These are phyloP conservation scores for Taurulus bubalis DNA, from an alignment of 2,113 vertebrate genomes.

Conservation along the genomic window DNA sequence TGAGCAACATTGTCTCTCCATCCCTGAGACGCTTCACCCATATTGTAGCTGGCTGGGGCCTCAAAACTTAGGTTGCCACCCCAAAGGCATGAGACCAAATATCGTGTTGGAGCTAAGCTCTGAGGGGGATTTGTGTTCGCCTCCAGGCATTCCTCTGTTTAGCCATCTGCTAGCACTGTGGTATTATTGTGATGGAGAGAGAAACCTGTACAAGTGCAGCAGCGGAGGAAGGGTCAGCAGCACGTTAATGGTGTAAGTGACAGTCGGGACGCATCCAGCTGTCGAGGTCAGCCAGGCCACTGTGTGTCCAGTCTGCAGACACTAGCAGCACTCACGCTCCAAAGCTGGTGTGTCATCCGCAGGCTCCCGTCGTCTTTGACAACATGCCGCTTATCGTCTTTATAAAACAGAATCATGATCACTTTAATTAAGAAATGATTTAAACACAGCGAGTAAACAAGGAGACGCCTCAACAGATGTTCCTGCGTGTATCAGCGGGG, in stretches of 20 bases:
- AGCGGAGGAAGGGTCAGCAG: not conserved
- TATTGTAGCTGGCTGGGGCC: not conserved
- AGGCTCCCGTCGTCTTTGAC: not conserved
- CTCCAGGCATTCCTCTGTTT: too few relatives aligned
- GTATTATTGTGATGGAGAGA: too few relatives aligned
- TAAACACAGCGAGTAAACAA: not conserved
- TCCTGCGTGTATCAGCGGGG: not conserved
- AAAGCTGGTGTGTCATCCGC: not conserved
- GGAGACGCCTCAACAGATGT: not conserved
- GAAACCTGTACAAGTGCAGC: not conserved
- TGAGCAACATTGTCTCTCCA: too few relatives aligned
- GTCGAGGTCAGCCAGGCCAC: not conserved
- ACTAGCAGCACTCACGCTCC: not conserved
- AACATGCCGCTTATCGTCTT: not conserved
- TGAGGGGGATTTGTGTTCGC: not conserved
- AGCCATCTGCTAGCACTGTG: too few relatives aligned
- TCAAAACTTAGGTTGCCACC: not conserved
- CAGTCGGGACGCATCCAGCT: conserved; percentile 8
- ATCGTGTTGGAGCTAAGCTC: not conserved
- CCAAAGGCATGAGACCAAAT: not conserved
- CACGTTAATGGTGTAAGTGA: not conserved
- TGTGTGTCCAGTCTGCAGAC: not conserved
- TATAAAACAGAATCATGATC: not conserved
- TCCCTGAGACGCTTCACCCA: too few relatives aligned
- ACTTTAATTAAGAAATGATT: not conserved